Base-by-base conservation (phyloP, 2,888 invertebrate species). In the Chydorus sphaericus region DNA sequence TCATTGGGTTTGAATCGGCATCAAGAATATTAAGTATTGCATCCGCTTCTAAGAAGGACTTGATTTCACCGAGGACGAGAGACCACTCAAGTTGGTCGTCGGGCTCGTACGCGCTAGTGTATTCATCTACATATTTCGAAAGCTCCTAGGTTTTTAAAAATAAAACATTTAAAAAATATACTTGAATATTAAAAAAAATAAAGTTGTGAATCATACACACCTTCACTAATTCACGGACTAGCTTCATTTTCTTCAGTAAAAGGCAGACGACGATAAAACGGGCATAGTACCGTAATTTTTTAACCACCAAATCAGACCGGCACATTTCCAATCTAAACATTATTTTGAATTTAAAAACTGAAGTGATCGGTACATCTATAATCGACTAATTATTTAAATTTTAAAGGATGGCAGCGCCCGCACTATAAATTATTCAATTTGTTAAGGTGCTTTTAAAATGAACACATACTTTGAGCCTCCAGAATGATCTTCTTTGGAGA, bases 61-160 rank as follows among this genome's bases (percentile, higher is more conserved):
- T 88, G 60, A 94, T 91, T 75, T 96, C 94, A 64, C 90, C 88
- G 60, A 94, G 77, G 2, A 96, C 93, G 60, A 92, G 75, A 51
- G 85, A 85, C 96, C 96, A 96, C 72, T 96, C 94, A 64, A 90
- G 77, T 69, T 91, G 89, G 71, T 96, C 94, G 64, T 93, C 93
- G n/a, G 94, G 93, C 68, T 93, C 90, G 72, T 94, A 96, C 18
- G 90, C 87, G 68, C 83, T 83, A 48, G 90, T 91, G 72, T 96
- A 96, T 70, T 94, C 93, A 67, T 88, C 83, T 65, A 96, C 91
- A 73, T 93, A 92, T 67, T 85, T 83, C 66, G 92, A 88, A 65
- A 96, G 74, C 73, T 96, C 96, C 71, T 85, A 61, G 30, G 57
- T 54, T 54, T 60, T 28, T 18, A 44, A 44, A 44, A 18, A 44